Conservation (phyloP, 2,888 invertebrate species). For the Salpingus planirostris region DNA sequence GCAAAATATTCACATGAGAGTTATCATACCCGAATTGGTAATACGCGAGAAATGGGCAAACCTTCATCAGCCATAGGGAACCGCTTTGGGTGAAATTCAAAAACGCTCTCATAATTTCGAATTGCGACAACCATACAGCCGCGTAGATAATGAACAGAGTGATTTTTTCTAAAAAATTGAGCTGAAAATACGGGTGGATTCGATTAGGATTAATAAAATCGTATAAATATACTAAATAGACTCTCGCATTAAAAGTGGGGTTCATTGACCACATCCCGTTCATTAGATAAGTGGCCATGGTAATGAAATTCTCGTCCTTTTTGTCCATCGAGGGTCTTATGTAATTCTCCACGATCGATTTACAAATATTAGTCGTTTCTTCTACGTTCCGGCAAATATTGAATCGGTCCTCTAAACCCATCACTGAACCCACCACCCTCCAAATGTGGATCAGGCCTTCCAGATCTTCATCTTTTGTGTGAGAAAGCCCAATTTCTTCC, state of each 20-base stretch:
- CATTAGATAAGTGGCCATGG: slow-evolving; percentile 55
- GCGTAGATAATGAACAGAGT: slow-evolving; percentile 13
- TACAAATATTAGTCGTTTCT: slow-evolving; percentile 55
- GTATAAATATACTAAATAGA: slow-evolving; percentile 48
- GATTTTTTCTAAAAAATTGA: no score
- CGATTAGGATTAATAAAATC: slow-evolving; percentile 11
- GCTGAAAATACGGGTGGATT: no score
- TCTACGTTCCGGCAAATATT: slow-evolving; percentile 59
- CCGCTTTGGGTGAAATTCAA: slow-evolving; percentile 54
- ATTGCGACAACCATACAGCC: slow-evolving; percentile 19
- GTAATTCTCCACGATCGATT: slow-evolving; percentile 49
- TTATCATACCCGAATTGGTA: slow-evolving; percentile 52
- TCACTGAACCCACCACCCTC: slow-evolving; percentile 69
- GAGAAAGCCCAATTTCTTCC: slow-evolving; percentile 55
- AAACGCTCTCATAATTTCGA: slow-evolving; percentile 47
- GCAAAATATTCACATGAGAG: slow-evolving; percentile 44
- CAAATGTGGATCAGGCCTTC: slow-evolving; percentile 75
- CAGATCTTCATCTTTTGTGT: slow-evolving; percentile 53
- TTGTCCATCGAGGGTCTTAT: slow-evolving; percentile 53
- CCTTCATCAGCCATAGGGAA: slow-evolving; percentile 52
- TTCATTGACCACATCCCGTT: slow-evolving; percentile 62
- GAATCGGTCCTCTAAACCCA: slow-evolving; percentile 76
- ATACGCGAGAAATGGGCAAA: slow-evolving; percentile 62
- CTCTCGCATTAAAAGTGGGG: slow-evolving; percentile 52
- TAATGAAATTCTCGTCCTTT: slow-evolving; percentile 53